These are phyloP conservation scores for Motacilla tschutschensis DNA, from an alignment of 2,113 vertebrate genomes.

Conservation along the genomic window DNA sequence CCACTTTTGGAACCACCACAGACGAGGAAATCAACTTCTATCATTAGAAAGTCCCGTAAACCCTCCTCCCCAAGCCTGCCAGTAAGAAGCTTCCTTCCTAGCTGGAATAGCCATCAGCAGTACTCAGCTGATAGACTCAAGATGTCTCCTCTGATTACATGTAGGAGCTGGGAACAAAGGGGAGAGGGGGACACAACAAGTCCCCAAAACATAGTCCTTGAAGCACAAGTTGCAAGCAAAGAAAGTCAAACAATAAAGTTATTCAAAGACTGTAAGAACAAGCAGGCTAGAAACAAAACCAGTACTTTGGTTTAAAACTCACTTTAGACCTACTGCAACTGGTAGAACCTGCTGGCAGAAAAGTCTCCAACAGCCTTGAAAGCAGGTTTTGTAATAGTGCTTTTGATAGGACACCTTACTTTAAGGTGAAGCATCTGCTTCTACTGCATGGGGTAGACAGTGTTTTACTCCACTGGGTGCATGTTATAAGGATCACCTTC, in stretches of 20 bases:
- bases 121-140: constrained; percentile 6
- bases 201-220: not conserved
- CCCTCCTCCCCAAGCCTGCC: not conserved
- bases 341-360: not conserved
- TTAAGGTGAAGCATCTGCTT: constrained; percentile 16
- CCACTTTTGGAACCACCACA: not conserved
- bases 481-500: not conserved
- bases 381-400: not conserved
- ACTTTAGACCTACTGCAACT: not conserved
- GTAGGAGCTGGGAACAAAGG: not conserved
- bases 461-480: not conserved
- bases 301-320: not conserved
- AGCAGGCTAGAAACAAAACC: not conserved
- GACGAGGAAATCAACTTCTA: not conserved
- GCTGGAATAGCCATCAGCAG: constrained; percentile 1
- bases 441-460: not conserved
- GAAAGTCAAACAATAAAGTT: constrained; percentile 9
- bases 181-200: not conserved
- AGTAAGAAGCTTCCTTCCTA: not conserved
- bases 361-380: not conserved
- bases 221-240: not conserved
- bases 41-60: not conserved
- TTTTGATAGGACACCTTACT: not conserved
- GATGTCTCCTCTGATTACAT: not conserved
- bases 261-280: not conserved